A percentile compares a stretch with the other conserved stretches of the same genome.
These are phyloP conservation scores for Tetragonula carbonaria DNA, from an alignment of 2,888 invertebrate genomes.

Conservation along the genomic window DNA sequence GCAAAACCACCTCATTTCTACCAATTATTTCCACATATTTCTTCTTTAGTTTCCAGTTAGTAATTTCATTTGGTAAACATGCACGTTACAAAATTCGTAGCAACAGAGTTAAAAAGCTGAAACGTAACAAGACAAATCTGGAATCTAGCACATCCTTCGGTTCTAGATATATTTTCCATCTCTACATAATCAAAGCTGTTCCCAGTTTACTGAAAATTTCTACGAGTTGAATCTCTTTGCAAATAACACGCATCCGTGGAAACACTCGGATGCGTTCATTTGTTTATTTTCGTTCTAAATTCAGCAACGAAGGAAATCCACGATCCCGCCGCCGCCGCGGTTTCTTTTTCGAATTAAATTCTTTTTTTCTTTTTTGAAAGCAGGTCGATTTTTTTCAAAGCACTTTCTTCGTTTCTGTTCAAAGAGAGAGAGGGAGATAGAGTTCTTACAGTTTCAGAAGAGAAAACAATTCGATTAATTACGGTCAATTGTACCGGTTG, in stretches of 20 bases:
- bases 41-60: no score
- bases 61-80: no score
- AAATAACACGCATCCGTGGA: neutral
- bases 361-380: neutral
- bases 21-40: no score
- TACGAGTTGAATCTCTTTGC: neutral
- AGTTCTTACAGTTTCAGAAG: no score
- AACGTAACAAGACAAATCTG: constrained; percentile 3
- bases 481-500: neutral
- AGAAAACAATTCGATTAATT: neutral
- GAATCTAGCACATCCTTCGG: neutral
- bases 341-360: constrained; percentile 1
- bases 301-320: neutral
- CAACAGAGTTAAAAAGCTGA: neutral
- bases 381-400: neutral
- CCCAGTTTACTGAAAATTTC: neutral
- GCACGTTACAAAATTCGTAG: neutral
- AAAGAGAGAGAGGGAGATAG: neutral
- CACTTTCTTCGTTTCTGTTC: neutral
- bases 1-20: no score
- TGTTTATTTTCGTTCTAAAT: constrained; percentile 17
- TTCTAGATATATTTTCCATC: neutral
- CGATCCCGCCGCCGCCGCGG: neutral
- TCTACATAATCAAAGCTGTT: neutral
- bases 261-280: neutral